Percentiles rank a stretch among this genome's conserved stretches.
Conservation (phyloP, 2,797 vertebrate species). For the Knipowitschia caucasica region DNA sequence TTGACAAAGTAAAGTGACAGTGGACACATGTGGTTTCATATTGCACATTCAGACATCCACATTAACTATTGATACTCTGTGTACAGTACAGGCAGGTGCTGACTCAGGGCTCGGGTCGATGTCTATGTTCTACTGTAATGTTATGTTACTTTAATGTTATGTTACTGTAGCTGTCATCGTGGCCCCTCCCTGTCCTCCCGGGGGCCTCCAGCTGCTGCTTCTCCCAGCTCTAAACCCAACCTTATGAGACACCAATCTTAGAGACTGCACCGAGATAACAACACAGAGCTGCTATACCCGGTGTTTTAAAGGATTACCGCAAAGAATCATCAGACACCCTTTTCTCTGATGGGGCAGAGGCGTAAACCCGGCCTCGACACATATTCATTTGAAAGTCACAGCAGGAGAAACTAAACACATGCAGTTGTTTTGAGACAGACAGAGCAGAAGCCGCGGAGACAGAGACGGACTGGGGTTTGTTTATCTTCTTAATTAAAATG, state of each 20-base stretch:
- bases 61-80: not conserved
- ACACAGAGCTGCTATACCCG: slow-evolving; percentile 20
- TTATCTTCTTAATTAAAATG: slow-evolving; percentile 62
- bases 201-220: slow-evolving; percentile 22
- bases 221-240: slow-evolving; percentile 29
- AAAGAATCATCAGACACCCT: slow-evolving; percentile 12
- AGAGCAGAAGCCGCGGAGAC: slow-evolving; percentile 11
- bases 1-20: no score
- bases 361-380: slow-evolving; percentile 21
- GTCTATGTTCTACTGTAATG: slow-evolving; percentile 13
- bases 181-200: slow-evolving; percentile 18
- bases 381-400: slow-evolving; percentile 14
- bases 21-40: no score
- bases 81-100: not conserved
- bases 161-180: slow-evolving; percentile 5
- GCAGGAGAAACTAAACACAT: not conserved
- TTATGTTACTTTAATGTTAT: not conserved
- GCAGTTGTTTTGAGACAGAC: slow-evolving; percentile 8
- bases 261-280: slow-evolving; percentile 23
- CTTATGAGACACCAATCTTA: slow-evolving; percentile 19
- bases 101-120: not conserved
- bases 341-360: slow-evolving; percentile 5
- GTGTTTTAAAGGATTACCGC: not conserved
- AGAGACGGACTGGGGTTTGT: slow-evolving; percentile 40
- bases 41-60: no score